Evolutionary conservation across 2,888 invertebrate species (phyloP).

Genomic region (Cybosia mesomella): DNA sequence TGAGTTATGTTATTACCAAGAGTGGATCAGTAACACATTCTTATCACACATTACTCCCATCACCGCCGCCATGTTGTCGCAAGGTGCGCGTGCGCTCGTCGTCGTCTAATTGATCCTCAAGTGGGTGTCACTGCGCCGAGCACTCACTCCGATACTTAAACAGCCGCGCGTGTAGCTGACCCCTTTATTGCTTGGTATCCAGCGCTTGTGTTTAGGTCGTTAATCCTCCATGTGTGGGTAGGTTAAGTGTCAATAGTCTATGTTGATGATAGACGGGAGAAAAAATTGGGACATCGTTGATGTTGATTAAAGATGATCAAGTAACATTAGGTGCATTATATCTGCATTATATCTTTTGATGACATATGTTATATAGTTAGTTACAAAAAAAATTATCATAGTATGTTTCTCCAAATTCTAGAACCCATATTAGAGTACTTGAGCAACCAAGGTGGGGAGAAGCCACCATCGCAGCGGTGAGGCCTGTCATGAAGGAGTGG

Average conservation of each 20-base stretch:
- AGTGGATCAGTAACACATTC: background rate
- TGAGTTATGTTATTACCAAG: background rate
- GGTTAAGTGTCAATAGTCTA: constrained; percentile 29
- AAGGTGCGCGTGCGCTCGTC: constrained; percentile 49
- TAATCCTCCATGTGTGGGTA: constrained; percentile 42
- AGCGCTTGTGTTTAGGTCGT: constrained; percentile 48
- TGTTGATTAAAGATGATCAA: constrained; percentile 12
- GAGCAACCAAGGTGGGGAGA: too few species aligned
- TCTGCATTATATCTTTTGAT: background rate
- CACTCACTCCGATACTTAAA: constrained; percentile 25
- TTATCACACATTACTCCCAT: background rate
- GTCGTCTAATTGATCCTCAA: constrained; percentile 39
- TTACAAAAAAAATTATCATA: background rate
- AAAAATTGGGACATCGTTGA: constrained; percentile 23
- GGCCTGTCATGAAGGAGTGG: too few species aligned
- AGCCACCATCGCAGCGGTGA: too few species aligned
- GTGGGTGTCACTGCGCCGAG: constrained; percentile 42
- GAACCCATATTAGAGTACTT: too few species aligned
- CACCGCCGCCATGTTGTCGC: constrained; percentile 23
- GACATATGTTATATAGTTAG: background rate
- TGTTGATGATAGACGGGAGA: constrained; percentile 22
- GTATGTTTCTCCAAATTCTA: too few species aligned
- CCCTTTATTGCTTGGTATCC: constrained; percentile 52
- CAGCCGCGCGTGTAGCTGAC: constrained; percentile 43
- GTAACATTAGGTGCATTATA: constrained; percentile 7